phyloP scores from a whole-genome alignment of 2,888 invertebrate genomes.

The Mayetiola destructor region DNA sequence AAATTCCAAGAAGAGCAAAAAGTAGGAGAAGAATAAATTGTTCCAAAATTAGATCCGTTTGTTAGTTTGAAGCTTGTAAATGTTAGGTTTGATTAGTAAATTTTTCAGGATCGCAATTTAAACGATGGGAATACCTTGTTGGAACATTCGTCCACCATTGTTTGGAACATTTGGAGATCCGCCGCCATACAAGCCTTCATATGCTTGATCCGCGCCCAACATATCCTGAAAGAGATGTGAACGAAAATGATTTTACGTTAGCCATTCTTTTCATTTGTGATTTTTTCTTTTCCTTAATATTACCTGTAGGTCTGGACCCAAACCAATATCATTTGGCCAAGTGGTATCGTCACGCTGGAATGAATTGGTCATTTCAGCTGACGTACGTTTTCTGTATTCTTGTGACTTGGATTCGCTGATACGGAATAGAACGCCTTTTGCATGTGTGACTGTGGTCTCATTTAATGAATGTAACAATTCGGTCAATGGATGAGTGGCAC shows the following conservation, averaged over 20 bases:
- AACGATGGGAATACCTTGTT: conserved; percentile 88
- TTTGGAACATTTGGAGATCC: conserved; percentile 77
- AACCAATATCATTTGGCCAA: conserved; percentile 57
- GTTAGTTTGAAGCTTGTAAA: no score
- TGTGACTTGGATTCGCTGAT: conserved; percentile 98
- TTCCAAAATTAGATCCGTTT: no score
- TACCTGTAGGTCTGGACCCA: conserved; percentile 84
- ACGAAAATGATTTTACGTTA: conserved; percentile 22
- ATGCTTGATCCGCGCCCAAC: conserved; percentile 45
- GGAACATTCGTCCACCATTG: conserved; percentile 62
- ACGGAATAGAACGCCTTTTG: conserved; percentile 91
- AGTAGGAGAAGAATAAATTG: no score
- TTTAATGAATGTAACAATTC: conserved; percentile 92
- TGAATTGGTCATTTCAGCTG: conserved; percentile 93
- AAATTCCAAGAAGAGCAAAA: no score
- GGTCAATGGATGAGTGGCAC: conserved; percentile 88
- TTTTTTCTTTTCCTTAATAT: conserved; percentile 18
- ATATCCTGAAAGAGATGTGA: conserved; percentile 30
- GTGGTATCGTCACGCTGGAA: conserved; percentile 81
- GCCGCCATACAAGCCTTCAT: conserved; percentile 85
- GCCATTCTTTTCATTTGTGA: not conserved
- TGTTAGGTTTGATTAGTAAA: no score
- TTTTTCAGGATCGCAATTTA: no score
- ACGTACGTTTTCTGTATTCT: conserved; percentile 92
- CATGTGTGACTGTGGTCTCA: conserved; percentile 96